Conservation (phyloP, 2,113 vertebrate genomes). For the Shinisaurus crocodilurus region DNA sequence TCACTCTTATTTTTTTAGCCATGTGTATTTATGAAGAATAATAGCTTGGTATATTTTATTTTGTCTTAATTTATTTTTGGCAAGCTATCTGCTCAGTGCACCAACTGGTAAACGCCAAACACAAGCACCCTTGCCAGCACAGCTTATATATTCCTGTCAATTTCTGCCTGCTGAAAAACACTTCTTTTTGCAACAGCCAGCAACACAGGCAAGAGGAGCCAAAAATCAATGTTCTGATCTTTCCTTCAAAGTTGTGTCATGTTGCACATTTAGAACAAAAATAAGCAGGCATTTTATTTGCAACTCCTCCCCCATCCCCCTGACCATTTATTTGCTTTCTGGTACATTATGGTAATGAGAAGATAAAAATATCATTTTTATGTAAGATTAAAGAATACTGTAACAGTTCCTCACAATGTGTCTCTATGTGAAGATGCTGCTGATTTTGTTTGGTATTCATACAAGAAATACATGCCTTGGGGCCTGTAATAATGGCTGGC, state of each 20-base stretch:
- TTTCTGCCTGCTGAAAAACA: slow-evolving; percentile 65
- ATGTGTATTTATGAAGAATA: slow-evolving; percentile 12
- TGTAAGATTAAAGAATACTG: background rate
- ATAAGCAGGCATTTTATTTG: slow-evolving; percentile 29
- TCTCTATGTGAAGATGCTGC: background rate
- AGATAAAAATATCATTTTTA: background rate
- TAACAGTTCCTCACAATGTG: background rate
- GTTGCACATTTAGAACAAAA: slow-evolving; percentile 48
- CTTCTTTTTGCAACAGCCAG: slow-evolving; percentile 63
- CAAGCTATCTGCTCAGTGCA: slow-evolving; percentile 57
- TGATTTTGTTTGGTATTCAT: background rate
- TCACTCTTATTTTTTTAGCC: background rate
- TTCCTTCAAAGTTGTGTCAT: slow-evolving; percentile 58
- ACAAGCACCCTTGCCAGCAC: slow-evolving; percentile 50
- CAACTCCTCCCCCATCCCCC: background rate
- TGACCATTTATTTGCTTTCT: background rate
- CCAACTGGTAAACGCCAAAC: slow-evolving; percentile 69
- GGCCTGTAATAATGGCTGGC: background rate
- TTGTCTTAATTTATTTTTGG: slow-evolving; percentile 54
- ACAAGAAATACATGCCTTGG: background rate
- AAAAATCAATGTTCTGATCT: slow-evolving; percentile 59
- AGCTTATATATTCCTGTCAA: slow-evolving; percentile 65
- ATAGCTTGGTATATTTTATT: background rate
- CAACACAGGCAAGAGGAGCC: slow-evolving; percentile 40
- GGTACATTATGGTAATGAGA: slow-evolving; percentile 16